Percentiles rank a stretch among this genome's conserved stretches.
These are phyloP conservation scores for Gallirallus australis DNA, from an alignment of 2,797 vertebrate species.

Conservation along the genomic window DNA sequence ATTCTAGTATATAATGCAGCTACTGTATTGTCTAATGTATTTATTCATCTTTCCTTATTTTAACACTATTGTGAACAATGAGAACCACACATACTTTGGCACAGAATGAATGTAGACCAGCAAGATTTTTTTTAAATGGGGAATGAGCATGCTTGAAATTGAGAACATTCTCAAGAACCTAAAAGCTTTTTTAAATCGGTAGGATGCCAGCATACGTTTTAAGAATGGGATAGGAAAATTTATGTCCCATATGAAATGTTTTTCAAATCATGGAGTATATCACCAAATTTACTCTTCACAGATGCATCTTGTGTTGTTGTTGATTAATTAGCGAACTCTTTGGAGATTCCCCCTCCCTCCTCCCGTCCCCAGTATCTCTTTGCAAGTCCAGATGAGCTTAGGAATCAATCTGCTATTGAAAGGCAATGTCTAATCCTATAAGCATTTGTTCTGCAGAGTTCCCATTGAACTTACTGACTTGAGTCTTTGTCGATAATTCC, in stretches of 20 bases:
- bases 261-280: not conserved
- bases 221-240: not conserved
- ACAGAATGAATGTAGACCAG: not conserved
- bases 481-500: not conserved
- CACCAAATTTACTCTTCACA: not conserved
- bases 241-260: not conserved
- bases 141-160: not conserved
- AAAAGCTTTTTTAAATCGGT: not conserved
- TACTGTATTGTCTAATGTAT: not conserved
- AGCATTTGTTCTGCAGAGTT: not conserved
- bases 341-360: accelerated
- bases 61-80: not conserved
- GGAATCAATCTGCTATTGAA: not conserved
- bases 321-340: not conserved
- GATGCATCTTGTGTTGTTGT: not conserved
- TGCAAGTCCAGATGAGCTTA: not conserved
- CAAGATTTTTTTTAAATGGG: not conserved
- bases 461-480: not conserved
- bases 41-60: constrained; percentile 6
- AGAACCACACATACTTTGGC: not conserved
- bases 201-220: not conserved
- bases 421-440: not conserved
- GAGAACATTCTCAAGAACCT: not conserved
- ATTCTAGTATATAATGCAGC: not conserved
- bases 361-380: not conserved